Evolutionary conservation across 2,888 invertebrate genomes (phyloP).

Genomic region (Melitaea athalia): DNA sequence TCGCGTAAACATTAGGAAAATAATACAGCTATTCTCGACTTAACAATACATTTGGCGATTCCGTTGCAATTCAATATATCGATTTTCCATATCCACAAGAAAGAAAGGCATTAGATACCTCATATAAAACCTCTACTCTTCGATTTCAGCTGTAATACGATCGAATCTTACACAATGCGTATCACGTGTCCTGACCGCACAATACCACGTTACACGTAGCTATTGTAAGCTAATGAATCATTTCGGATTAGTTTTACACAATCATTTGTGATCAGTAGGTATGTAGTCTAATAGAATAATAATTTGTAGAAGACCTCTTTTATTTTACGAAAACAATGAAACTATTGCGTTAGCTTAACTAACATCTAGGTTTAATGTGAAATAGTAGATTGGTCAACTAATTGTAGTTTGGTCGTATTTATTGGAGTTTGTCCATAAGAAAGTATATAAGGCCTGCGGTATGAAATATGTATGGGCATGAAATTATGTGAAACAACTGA

Average conservation of each 20-base stretch:
- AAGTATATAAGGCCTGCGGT: too few species aligned
- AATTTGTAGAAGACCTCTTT: background rate
- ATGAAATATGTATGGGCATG: too few species aligned
- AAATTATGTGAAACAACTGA: too few species aligned
- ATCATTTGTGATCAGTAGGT: constrained; percentile 13
- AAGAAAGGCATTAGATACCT: background rate
- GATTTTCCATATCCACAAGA: background rate
- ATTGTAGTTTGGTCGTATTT: background rate
- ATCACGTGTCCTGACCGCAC: constrained; percentile 38
- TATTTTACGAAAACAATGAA: background rate
- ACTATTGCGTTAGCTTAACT: background rate
- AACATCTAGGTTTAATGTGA: background rate
- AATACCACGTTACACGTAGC: constrained; percentile 39
- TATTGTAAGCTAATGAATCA: constrained; percentile 60
- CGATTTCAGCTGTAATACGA: constrained; percentile 40
- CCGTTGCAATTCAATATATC: background rate
- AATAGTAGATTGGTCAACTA: background rate
- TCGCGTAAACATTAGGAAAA: too few species aligned
- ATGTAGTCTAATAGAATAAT: background rate
- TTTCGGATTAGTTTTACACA: constrained; percentile 28
- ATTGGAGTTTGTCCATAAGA: background rate
- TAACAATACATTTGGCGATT: too few species aligned
- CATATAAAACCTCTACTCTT: constrained; percentile 17
- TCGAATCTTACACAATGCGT: constrained; percentile 44
- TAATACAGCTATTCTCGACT: too few species aligned